Evolutionary conservation across 2,797 vertebrate genomes (phyloP).

Genomic region (Hydrophis major): DNA sequence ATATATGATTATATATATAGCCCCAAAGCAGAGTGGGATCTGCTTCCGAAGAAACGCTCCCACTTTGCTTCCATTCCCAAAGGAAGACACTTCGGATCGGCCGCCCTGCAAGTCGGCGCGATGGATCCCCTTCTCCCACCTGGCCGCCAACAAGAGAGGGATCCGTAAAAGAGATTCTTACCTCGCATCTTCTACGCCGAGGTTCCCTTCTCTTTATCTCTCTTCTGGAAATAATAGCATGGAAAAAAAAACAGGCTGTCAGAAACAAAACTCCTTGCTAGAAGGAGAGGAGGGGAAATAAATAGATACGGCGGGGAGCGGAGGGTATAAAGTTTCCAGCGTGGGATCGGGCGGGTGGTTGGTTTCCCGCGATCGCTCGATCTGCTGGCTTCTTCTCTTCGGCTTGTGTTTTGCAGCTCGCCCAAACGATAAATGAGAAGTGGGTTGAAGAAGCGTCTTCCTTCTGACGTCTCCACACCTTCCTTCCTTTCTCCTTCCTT

Average conservation of each 20-base stretch:
- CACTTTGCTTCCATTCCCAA: neutral
- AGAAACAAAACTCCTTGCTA: neutral
- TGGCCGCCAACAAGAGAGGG: neutral
- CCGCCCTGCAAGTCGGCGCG: neutral
- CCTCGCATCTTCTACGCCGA: neutral
- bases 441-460: neutral
- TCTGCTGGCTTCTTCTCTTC: neutral
- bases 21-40: neutral
- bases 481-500: constrained; percentile 31
- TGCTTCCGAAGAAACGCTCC: neutral
- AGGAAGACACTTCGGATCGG: neutral
- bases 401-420: neutral
- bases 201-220: neutral
- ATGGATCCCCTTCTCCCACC: neutral
- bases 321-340: neutral
- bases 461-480: neutral
- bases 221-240: neutral
- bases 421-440: neutral
- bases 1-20: neutral
- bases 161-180: neutral
- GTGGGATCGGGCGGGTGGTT: neutral
- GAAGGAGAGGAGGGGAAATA: neutral
- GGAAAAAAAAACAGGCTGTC: neutral
- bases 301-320: neutral
- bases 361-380: neutral